Percentiles rank a stretch among this genome's conserved stretches.
These are phyloP conservation scores for Cyprinus carpio DNA, from an alignment of 2,113 vertebrate species.

Conservation along the genomic window DNA sequence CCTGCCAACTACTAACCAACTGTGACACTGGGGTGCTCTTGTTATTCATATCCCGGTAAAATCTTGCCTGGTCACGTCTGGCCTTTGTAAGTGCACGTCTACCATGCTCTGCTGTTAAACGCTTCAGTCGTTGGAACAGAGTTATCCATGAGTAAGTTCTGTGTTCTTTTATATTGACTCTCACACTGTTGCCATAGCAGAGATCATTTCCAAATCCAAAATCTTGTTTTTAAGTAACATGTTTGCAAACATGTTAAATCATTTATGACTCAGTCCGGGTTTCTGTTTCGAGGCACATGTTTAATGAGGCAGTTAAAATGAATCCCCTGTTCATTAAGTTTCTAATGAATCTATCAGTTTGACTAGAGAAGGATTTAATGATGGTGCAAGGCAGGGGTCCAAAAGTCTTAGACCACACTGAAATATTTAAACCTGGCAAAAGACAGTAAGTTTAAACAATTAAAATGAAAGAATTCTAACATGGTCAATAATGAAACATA, in stretches of 20 bases:
- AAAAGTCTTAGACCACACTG: not conserved
- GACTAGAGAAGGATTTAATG: not conserved
- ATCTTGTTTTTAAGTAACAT: not conserved
- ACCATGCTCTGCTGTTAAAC: not conserved
- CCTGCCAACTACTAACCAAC: not conserved
- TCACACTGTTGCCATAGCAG: not conserved
- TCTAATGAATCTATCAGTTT: conserved; percentile 11
- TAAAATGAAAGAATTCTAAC: not conserved
- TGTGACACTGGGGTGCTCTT: not conserved
- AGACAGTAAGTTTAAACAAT: not conserved
- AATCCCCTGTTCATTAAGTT: conserved; percentile 2
- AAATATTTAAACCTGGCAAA: not conserved
- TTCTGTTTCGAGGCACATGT: not conserved
- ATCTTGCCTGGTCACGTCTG: not conserved
- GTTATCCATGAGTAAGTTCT: conserved; percentile 2
- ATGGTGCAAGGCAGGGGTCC: not conserved
- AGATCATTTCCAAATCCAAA: not conserved
- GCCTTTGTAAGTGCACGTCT: not conserved
- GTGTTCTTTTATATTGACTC: not conserved
- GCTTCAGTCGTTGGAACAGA: conserved; percentile 1
- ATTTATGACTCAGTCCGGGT: not conserved
- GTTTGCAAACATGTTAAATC: not conserved
- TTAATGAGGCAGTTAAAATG: not conserved
- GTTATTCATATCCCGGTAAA: not conserved
- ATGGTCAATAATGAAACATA: not conserved